Conservation (phyloP, 2,797 vertebrate genomes). For the Salmo trutta region DNA sequence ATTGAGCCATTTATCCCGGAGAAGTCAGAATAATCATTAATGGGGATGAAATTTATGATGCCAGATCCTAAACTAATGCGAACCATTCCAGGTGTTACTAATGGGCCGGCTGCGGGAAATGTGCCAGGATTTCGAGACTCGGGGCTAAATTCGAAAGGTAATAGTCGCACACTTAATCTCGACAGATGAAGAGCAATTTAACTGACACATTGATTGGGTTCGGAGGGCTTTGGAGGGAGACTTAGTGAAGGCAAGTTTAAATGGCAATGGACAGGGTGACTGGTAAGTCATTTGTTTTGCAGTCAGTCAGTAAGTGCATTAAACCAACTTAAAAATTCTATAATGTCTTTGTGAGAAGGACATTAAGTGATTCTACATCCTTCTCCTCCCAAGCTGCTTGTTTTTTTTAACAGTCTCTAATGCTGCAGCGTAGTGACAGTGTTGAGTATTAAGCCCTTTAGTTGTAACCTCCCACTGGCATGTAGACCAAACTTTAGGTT, state of each 20-base stretch:
- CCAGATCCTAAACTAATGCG: slow-evolving; percentile 93
- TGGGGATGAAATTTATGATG: slow-evolving; percentile 91
- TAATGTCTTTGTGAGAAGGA: slow-evolving; percentile 34
- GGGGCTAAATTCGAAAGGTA: slow-evolving; percentile 89
- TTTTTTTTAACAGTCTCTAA: background rate
- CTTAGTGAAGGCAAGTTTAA: slow-evolving; percentile 81
- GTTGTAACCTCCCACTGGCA: too few relatives aligned
- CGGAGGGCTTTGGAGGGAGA: slow-evolving; percentile 83
- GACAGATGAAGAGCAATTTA: slow-evolving; percentile 92
- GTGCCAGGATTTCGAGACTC: slow-evolving; percentile 80
- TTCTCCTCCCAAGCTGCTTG: background rate
- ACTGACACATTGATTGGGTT: slow-evolving; percentile 92
- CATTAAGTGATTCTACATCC: slow-evolving; percentile 3
- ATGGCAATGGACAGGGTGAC: slow-evolving; percentile 78
- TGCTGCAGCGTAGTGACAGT: background rate
- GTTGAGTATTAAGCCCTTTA: background rate
- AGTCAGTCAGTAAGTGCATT: slow-evolving; percentile 61
- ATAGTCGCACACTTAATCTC: slow-evolving; percentile 89
- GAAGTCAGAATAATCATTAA: slow-evolving; percentile 94
- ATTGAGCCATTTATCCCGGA: slow-evolving; percentile 91
- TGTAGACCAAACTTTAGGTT: too few relatives aligned
- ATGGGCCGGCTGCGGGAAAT: slow-evolving; percentile 83
- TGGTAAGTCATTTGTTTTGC: slow-evolving; percentile 83
- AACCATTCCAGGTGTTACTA: slow-evolving; percentile 96
- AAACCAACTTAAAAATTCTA: slow-evolving; percentile 60